A percentile compares a stretch with the other conserved stretches of the same genome.
Evolutionary conservation across 2,113 vertebrate species (phyloP).

Genomic region (Vulpes vulpes): DNA sequence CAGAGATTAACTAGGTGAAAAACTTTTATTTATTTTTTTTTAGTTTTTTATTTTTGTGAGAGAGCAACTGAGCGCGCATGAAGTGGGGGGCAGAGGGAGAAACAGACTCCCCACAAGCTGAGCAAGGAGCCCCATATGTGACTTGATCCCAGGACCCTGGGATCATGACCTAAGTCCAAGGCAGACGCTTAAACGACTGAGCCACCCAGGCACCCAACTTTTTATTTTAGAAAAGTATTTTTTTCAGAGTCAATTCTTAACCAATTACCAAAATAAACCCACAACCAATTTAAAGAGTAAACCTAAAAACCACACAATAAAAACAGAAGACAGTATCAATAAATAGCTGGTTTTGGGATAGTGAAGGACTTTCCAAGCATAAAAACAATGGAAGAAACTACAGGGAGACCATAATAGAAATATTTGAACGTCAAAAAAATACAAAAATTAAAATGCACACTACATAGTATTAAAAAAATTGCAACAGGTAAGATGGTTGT

Average conservation of each 20-base stretch:
- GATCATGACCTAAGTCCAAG: too few species aligned
- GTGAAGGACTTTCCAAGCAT: not conserved
- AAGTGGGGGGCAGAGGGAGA: too few species aligned
- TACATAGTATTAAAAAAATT: not conserved
- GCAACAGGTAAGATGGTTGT: not conserved
- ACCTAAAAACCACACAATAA: not conserved
- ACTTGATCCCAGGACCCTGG: too few species aligned
- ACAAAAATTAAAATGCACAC: not conserved
- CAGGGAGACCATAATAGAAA: not conserved
- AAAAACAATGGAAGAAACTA: slow-evolving; percentile 41
- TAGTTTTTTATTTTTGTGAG: too few species aligned
- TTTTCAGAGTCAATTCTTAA: slow-evolving; percentile 19
- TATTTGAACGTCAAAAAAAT: slow-evolving; percentile 8
- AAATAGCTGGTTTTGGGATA: not conserved
- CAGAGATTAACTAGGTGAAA: not conserved
- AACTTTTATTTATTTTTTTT: not conserved
- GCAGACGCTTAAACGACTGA: too few species aligned
- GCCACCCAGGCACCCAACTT: too few species aligned
- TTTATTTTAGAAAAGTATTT: not conserved
- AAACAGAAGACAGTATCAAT: slow-evolving; percentile 8
- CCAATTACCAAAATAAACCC: slow-evolving; percentile 20
- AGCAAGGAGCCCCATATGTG: too few species aligned
- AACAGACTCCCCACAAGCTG: too few species aligned
- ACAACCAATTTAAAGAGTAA: not conserved
- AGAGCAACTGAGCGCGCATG: too few species aligned